phyloP scores from a whole-genome alignment of 2,888 invertebrate genomes.

The Smittia sp. region DNA sequence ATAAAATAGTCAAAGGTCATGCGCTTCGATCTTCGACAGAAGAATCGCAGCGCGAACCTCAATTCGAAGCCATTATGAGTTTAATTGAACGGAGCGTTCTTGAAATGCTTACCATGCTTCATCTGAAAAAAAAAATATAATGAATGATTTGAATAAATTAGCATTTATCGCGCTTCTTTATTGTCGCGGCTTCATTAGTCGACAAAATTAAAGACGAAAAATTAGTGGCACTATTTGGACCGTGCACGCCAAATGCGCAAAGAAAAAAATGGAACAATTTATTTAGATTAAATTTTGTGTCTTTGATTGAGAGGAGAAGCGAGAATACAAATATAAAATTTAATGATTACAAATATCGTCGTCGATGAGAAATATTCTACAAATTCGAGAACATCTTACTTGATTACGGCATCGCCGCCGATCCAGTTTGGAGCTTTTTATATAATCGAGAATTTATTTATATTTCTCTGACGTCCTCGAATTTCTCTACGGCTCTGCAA shows the following conservation, averaged over 20 bases:
- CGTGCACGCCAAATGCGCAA: background rate
- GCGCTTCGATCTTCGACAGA: background rate
- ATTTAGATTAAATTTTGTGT: slow-evolving; percentile 29
- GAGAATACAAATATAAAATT: slow-evolving; percentile 28
- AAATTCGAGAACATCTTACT: background rate
- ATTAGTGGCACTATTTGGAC: no score
- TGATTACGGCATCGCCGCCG: background rate
- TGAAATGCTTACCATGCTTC: background rate
- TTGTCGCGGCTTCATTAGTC: slow-evolving; percentile 39
- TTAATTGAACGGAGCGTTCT: background rate
- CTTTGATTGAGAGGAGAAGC: slow-evolving; percentile 1
- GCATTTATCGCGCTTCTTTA: slow-evolving; percentile 41
- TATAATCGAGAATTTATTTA: slow-evolving; percentile 15
- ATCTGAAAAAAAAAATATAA: background rate
- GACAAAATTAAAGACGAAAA: background rate
- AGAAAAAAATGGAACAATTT: slow-evolving; percentile 39
- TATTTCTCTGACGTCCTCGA: background rate
- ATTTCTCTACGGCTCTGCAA: slow-evolving; percentile 11
- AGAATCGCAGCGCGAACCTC: background rate
- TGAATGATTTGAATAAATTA: slow-evolving; percentile 41
- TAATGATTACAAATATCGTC: slow-evolving; percentile 37
- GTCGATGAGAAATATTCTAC: background rate
- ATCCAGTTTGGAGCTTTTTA: slow-evolving; percentile 16
- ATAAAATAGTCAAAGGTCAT: slow-evolving; percentile 22
- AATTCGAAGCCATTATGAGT: background rate